Base-by-base conservation (phyloP, 2,113 vertebrate species). In the Junco hyemalis region DNA sequence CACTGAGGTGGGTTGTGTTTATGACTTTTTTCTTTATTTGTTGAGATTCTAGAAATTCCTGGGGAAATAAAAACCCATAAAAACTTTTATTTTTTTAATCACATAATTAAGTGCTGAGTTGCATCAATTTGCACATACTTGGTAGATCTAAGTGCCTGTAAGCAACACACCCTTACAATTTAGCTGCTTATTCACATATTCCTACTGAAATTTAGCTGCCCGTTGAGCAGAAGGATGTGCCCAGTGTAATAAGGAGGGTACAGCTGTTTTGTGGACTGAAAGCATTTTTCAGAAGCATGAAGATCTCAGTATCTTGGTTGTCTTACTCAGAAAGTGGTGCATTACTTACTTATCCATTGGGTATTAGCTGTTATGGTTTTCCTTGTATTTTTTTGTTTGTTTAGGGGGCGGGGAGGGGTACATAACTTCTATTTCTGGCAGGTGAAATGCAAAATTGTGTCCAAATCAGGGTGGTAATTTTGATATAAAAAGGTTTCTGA, bases 41-140 rank as follows among this genome's bases (percentile, higher is more conserved):
- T 19, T 42, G 21, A 53, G 33, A 81, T 50, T 25, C 26, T 48
- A 78, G 8, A 78, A 66, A 60, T 60, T 47, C 25, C 14, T 65
- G 5, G 5, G 12, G n/a, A 12, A 36, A n/a, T 10, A 22, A 4
- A 3, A 1, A 1, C 2, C 25, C 8, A 42, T 42, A 66, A 40
- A 63, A 29, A 6, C 4, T 25, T 10, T 19, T n/a, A 11, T 29
- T 29, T 26, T 44, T 64, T 33, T 7, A 10, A 16, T 20, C 11
- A 56, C 0, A 0, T 26, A 65, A 61, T 31, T 28, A 61, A 72
- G 8, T 50, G 7, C 29, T 51, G 33, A 56, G 36, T 42, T 71
- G 44, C 35, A 53, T 10, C 3, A 33, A 45, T 77, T 76, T 83
- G 14, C 8, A 48, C 9, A 17, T 40, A 31, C 13, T 11, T 11